Percentiles rank a stretch among this genome's conserved stretches.
phyloP scores from a whole-genome alignment of 2,888 invertebrate species.

The Uropetala carovei region DNA sequence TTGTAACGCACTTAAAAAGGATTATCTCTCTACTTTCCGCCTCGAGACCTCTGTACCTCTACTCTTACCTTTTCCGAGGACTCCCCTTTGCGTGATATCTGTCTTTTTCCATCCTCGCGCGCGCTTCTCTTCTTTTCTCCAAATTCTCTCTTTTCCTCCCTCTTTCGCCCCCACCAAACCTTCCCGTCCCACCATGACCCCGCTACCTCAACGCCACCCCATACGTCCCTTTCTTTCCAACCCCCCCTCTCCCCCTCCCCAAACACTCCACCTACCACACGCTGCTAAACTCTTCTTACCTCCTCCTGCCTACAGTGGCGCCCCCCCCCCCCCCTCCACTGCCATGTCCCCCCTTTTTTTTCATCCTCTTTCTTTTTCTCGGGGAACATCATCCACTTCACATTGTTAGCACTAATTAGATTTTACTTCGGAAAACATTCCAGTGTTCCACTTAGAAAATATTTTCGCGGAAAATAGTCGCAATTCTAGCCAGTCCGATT shows the following conservation, averaged over 20 bases:
- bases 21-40: background rate
- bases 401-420: slow-evolving; percentile 58
- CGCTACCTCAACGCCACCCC: background rate
- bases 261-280: background rate
- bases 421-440: slow-evolving; percentile 63
- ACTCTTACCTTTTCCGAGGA: background rate
- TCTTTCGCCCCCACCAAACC: background rate
- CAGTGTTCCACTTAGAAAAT: slow-evolving; percentile 46
- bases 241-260: no score
- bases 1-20: slow-evolving; percentile 30
- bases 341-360: background rate
- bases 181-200: background rate
- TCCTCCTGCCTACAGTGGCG: background rate
- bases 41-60: background rate
- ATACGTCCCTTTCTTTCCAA: no score
- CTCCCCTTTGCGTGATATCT: background rate
- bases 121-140: background rate
- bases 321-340: background rate
- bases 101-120: background rate
- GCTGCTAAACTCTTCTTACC: background rate
- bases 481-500: background rate
- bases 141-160: background rate
- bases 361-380: slow-evolving; percentile 11
- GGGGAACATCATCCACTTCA: slow-evolving; percentile 61
- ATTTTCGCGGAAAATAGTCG: slow-evolving; percentile 33